Evolutionary conservation across 2,113 vertebrate species (phyloP).

Genomic region (Pipa parva): DNA sequence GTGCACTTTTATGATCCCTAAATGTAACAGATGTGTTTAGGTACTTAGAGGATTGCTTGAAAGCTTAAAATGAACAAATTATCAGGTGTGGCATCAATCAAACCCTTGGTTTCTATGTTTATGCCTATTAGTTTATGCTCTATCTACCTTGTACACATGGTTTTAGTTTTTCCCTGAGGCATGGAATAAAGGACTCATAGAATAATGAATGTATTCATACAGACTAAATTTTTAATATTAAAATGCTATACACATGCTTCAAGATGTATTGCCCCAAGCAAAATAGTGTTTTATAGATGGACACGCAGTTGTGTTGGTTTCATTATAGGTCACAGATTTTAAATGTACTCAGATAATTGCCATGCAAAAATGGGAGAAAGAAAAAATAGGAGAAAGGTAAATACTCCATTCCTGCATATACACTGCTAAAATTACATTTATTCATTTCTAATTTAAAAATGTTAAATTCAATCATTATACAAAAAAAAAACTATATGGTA

Average conservation of each 20-base stretch:
- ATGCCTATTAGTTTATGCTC: background rate
- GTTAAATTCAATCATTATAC: no score
- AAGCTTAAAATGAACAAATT: background rate
- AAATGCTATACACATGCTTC: constrained; percentile 66
- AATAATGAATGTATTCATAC: constrained; percentile 58
- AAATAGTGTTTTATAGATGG: constrained; percentile 71
- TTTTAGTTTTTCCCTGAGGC: constrained; percentile 46
- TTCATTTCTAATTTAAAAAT: no score
- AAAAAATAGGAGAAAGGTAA: background rate
- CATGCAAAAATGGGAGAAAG: no score
- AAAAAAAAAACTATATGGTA: no score
- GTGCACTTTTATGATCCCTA: no score
- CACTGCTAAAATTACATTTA: no score
- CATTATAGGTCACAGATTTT: constrained; percentile 41
- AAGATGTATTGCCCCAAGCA: constrained; percentile 73
- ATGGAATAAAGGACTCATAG: constrained; percentile 49
- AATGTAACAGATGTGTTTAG: background rate
- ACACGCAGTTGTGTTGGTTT: constrained; percentile 52
- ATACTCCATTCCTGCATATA: no score
- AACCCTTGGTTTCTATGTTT: background rate
- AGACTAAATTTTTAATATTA: constrained; percentile 79
- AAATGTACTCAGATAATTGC: constrained; percentile 24
- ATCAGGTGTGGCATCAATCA: background rate
- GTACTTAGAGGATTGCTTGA: background rate
- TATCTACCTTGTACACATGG: constrained; percentile 46